These are phyloP conservation scores for Lepidocyrtinus sp. DNA, from an alignment of 2,888 invertebrate genomes.

Conservation along the genomic window DNA sequence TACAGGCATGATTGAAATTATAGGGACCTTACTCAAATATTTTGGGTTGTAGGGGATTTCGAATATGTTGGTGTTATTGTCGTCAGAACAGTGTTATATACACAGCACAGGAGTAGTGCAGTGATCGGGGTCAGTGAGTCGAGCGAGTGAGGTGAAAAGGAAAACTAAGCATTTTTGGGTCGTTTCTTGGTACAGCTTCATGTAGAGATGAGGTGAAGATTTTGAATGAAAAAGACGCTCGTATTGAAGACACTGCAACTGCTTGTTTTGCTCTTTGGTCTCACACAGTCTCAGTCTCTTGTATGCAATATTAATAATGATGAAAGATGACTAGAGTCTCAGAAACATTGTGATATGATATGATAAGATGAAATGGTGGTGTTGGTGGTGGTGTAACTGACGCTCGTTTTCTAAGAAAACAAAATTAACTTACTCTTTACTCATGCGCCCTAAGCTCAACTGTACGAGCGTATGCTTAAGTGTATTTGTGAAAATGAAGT, in stretches of 20 bases:
- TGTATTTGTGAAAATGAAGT: slow-evolving; percentile 21
- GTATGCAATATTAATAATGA: slow-evolving; percentile 30
- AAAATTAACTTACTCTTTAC: neutral
- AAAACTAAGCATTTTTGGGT: slow-evolving; percentile 68
- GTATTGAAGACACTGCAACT: too few relatives aligned
- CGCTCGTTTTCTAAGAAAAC: slow-evolving; percentile 19
- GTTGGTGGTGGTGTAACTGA: slow-evolving; percentile 19
- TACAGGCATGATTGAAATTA: neutral
- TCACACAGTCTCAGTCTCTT: slow-evolving; percentile 27
- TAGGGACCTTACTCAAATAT: neutral
- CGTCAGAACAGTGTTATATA: neutral
- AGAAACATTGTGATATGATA: slow-evolving; percentile 5
- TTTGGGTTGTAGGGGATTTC: neutral
- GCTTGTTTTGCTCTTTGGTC: slow-evolving; percentile 23
- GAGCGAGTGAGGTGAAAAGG: slow-evolving; percentile 69
- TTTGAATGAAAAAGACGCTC: too few relatives aligned
- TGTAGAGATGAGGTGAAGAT: slow-evolving; percentile 21
- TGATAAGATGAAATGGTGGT: neutral
- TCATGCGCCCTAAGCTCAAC: too few relatives aligned
- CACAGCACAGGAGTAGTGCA: slow-evolving; percentile 1
- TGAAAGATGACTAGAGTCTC: slow-evolving; percentile 34
- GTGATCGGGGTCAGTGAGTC: slow-evolving; percentile 69
- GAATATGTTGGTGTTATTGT: neutral
- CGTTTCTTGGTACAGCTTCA: slow-evolving; percentile 60
- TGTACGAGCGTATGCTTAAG: neutral